These are phyloP conservation scores for Henricia sp. DNA, from an alignment of 53 echinoderm and acorn worm genomes.

Conservation along the genomic window DNA sequence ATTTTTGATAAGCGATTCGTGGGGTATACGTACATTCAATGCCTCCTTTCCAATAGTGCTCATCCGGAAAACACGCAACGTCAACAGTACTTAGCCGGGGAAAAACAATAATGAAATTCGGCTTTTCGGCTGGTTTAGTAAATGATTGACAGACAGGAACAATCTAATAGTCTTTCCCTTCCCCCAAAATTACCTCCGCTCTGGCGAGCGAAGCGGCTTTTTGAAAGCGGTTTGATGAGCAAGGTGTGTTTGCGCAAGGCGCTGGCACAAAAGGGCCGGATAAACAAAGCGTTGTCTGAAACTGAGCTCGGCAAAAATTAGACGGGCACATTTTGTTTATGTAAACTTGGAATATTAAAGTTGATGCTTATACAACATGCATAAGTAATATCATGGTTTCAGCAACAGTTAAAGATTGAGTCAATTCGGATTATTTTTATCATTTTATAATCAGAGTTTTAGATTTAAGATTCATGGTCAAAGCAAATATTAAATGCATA, in stretches of 20 bases:
- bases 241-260: constrained; percentile 49
- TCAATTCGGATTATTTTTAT: too few relatives aligned
- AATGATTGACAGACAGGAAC: constrained; percentile 58
- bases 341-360: too few relatives aligned
- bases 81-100: constrained; percentile 7
- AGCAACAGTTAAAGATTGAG: too few relatives aligned
- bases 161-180: constrained; percentile 47
- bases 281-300: constrained; percentile 50
- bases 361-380: too few relatives aligned
- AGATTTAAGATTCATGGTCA: too few relatives aligned
- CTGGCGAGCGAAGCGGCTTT: constrained; percentile 10
- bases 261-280: constrained; percentile 21
- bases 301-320: too few relatives aligned
- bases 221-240: neutral
- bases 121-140: constrained; percentile 23
- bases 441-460: too few relatives aligned
- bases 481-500: too few relatives aligned
- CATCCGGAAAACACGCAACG: constrained; percentile 13
- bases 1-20: too few relatives aligned
- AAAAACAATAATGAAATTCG: constrained; percentile 54
- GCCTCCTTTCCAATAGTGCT: constrained; percentile 13
- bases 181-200: constrained; percentile 42
- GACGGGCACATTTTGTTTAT: too few relatives aligned
- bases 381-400: too few relatives aligned
- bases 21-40: too few relatives aligned